Evolutionary conservation across 35 echinoderm and acorn worm genomes (phyloP).

Genomic region (Chiridota heheva): DNA sequence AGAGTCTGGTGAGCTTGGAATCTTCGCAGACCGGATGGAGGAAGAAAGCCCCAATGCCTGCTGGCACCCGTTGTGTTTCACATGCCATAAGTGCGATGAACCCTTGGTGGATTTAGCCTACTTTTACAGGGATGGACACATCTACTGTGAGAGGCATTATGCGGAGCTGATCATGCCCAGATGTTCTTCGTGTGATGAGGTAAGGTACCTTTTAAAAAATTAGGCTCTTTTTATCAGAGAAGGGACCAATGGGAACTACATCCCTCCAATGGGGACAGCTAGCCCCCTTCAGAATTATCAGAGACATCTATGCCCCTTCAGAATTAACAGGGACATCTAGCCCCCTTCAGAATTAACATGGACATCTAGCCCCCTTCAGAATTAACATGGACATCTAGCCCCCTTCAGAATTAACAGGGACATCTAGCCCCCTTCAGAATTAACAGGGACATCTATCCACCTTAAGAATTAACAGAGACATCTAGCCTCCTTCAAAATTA

Average conservation of each 20-base stretch:
- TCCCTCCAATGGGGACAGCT: neutral
- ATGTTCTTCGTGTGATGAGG: slow-evolving; percentile 97
- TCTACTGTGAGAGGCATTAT: slow-evolving; percentile 96
- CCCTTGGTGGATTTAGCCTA: slow-evolving; percentile 78
- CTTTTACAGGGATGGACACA: slow-evolving; percentile 89
- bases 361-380: too few relatives aligned
- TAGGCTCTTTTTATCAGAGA: neutral
- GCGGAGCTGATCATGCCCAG: slow-evolving; percentile 90
- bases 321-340: too few relatives aligned
- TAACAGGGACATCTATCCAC: too few relatives aligned
- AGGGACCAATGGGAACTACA: neutral
- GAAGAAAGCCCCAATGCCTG: slow-evolving; percentile 69
- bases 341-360: too few relatives aligned
- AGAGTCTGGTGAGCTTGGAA: slow-evolving; percentile 79
- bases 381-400: too few relatives aligned
- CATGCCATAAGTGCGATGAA: slow-evolving; percentile 82
- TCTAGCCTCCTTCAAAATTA: too few relatives aligned
- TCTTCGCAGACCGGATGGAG: slow-evolving; percentile 82
- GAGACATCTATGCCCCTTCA: too few relatives aligned
- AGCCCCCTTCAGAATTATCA: neutral
- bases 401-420: too few relatives aligned
- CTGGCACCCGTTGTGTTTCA: slow-evolving; percentile 98
- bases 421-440: too few relatives aligned
- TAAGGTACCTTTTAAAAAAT: slow-evolving; percentile 25
- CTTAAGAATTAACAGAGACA: too few relatives aligned